These are phyloP conservation scores for Macrobrachium rosenbergii DNA, from an alignment of 1,140 invertebrate genomes.

Conservation along the genomic window DNA sequence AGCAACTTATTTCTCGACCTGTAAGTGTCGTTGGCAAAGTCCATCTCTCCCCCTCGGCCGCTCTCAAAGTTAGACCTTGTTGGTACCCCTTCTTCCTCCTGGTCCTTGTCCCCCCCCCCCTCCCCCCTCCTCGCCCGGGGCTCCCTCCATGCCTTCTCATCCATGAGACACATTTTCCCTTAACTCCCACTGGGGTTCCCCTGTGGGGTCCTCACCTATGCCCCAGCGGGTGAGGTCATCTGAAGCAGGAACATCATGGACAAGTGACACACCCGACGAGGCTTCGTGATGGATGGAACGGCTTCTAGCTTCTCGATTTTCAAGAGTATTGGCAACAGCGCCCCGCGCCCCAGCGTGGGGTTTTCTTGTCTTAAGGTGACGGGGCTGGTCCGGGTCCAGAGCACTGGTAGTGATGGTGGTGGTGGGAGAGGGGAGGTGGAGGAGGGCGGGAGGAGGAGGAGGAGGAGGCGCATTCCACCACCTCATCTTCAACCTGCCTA, in stretches of 20 bases:
- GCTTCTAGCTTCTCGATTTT: background rate
- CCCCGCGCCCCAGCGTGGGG: constrained; percentile 42
- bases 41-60: constrained; percentile 34
- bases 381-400: constrained; percentile 18
- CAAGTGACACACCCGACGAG: background rate
- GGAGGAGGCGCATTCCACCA: no score
- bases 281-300: background rate
- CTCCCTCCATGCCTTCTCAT: constrained; percentile 34
- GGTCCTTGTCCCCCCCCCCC: background rate
- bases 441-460: background rate
- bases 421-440: constrained; percentile 6
- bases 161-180: background rate
- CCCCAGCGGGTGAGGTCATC: background rate
- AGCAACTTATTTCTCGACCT: background rate
- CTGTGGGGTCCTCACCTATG: background rate
- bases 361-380: constrained; percentile 50
- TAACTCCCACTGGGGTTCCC: background rate
- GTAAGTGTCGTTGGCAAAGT: background rate
- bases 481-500: no score
- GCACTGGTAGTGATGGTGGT: background rate
- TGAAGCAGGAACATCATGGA: background rate
- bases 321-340: constrained; percentile 32
- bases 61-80: constrained; percentile 18
- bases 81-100: constrained; percentile 5
- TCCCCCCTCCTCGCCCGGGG: background rate